These are phyloP conservation scores for Desoria tigrina DNA, from an alignment of 2,888 invertebrate genomes.

Conservation along the genomic window DNA sequence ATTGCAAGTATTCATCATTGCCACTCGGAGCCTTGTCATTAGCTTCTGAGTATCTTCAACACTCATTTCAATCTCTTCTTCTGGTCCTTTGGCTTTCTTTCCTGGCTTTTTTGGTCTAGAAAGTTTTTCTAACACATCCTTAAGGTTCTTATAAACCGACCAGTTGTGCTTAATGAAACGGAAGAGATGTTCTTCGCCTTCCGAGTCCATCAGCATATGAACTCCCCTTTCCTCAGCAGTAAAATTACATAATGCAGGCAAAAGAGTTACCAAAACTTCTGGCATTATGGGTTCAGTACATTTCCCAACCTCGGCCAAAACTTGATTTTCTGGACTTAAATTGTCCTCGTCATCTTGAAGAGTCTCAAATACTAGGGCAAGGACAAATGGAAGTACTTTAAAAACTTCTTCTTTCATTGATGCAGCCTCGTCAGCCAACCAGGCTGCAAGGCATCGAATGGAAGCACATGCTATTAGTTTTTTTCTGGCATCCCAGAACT, in stretches of 20 bases:
- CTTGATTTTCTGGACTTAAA: conserved; percentile 47
- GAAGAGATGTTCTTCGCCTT: conserved; percentile 77
- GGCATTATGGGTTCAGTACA: conserved; percentile 51
- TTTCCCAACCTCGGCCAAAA: conserved; percentile 51
- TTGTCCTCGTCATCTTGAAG: conserved; percentile 59
- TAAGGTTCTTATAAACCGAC: conserved; percentile 81
- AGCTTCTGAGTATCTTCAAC: conserved; percentile 73
- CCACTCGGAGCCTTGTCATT: conserved; percentile 77
- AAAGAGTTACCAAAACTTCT: conserved; percentile 76
- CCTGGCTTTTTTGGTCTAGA: conserved; percentile 49
- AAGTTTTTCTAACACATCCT: conserved; percentile 59
- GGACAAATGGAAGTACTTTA: conserved; percentile 76
- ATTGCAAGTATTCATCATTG: conserved; percentile 86
- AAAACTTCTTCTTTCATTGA: conserved; percentile 83
- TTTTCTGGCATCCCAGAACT: conserved; percentile 52
- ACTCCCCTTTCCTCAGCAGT: conserved; percentile 78
- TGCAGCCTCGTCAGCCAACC: conserved; percentile 87
- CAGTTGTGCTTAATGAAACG: conserved; percentile 81
- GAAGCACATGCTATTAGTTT: conserved; percentile 75
- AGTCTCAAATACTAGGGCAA: conserved; percentile 77
- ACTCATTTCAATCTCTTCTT: conserved; percentile 74
- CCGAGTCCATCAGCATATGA: conserved; percentile 47
- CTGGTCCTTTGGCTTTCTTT: conserved; percentile 54
- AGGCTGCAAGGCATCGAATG: conserved; percentile 80
- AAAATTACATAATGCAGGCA: conserved; percentile 87